Evolutionary conservation across 2,113 vertebrate genomes (phyloP), one percentile per base, ranked within the genome.

Genomic region (Artemisiospiza belli): DNA sequence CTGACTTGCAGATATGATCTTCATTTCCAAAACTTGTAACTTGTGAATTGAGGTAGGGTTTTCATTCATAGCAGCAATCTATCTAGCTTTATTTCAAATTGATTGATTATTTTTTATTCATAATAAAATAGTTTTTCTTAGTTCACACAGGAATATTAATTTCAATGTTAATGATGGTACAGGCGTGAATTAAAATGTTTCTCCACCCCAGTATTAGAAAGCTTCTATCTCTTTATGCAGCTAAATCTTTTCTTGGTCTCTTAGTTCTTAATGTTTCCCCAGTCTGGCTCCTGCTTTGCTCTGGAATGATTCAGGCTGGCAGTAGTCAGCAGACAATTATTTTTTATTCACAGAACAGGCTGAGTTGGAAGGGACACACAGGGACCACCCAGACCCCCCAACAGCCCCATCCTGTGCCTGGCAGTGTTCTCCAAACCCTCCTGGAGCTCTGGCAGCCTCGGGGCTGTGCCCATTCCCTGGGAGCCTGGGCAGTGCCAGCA

Each of bases 361-460:
- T 62, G 41, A 55, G 39, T 19, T 35, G n/a, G 47, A 83, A 55
- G 30, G 62, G 30, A 31, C 63, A 6, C 47, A 9, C 16, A 10
- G 28, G 62, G 35, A 4, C 8, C 21, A 47, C 9, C 9, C 7
- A 83, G 62, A 44, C 28, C 1, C 33, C 46, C 4, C 69, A 30
- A 0, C 11, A 35, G 5, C 1, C 55, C 28, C 79, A 59, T 3
- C 24, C 54, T 25, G 39, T 6, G 24, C 31, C 69, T 74, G 41
- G 24, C 2, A 47, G 41, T 0, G 2, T 0, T 63, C 11, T 2
- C 62, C 70, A 47, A 62, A n/a, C 0, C 0, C 70, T 46, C 30
- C 70, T 55, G 62, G 23, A 68, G 62, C 87, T 75, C n/a, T 25
- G 47, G 44, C 54, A 76, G 62, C 69, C 54, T 75, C 1, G 1